Conservation (phyloP, 2,888 invertebrate species). For the Xestia rhomboidea region DNA sequence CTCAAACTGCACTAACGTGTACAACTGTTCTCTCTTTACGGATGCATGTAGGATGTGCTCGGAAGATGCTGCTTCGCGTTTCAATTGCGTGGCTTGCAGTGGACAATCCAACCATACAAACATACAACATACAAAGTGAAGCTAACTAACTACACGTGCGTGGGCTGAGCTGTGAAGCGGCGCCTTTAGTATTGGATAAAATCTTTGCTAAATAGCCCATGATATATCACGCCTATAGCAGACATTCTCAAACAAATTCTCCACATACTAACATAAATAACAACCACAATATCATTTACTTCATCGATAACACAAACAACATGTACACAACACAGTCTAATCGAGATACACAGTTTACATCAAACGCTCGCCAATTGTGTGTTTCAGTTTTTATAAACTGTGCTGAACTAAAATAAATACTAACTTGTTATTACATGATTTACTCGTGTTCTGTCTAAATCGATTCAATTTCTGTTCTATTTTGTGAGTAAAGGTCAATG, state of each 20-base stretch:
- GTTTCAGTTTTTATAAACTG: slow-evolving; percentile 44
- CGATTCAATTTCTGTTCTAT: slow-evolving; percentile 34
- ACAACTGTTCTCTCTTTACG: no score
- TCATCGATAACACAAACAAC: slow-evolving; percentile 15
- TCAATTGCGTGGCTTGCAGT: neutral
- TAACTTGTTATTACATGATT: slow-evolving; percentile 44
- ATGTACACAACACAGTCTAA: slow-evolving; percentile 15
- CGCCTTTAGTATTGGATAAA: neutral
- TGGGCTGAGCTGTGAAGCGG: neutral
- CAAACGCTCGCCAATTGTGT: slow-evolving; percentile 36
- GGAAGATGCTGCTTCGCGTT: no score
- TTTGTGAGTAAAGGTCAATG: slow-evolving; percentile 1
- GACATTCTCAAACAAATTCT: slow-evolving; percentile 12
- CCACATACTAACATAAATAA: slow-evolving; percentile 28
- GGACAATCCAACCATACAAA: neutral
- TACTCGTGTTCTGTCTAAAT: slow-evolving; percentile 48
- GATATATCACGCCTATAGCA: slow-evolving; percentile 2
- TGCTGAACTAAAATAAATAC: slow-evolving; percentile 30
- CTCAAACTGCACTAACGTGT: no score
- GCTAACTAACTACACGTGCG: no score
- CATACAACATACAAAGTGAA: no score
- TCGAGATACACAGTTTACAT: slow-evolving; percentile 19
- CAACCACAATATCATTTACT: slow-evolving; percentile 34
- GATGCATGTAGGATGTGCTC: no score
- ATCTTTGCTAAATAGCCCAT: neutral